Evolutionary conservation across 1,140 invertebrate species (phyloP), one percentile per base, ranked within the genome.

Genomic region (Epicauta chinensis): DNA sequence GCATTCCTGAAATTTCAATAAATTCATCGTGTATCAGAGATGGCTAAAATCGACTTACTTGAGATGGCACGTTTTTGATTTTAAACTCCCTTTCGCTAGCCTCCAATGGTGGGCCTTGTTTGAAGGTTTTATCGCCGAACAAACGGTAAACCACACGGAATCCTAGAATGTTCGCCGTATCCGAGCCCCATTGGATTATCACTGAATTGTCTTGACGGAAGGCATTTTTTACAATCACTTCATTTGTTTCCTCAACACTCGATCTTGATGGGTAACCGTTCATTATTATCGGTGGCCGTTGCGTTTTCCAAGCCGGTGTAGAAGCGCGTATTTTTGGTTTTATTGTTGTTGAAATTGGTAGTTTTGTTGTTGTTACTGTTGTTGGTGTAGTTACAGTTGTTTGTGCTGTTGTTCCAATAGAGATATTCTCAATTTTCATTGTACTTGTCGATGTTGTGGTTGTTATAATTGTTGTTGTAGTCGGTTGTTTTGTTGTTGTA

Each of bases 181-280:
- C 85, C 2, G 87, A 90, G 62, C 91, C 89, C 92, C 92, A 95
- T 62, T 91, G 86, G 44, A 95, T 91, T 36, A 91, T 87, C 1
- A 95, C 86, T 0, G 89, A 85, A 64, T 87, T 92, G 47, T 91
- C 89, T 70, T 91, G 86, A 53, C 90, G 70, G 59, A 88, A 84
- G 0, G 89, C 91, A 51, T 88, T 86, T 63, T 89, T 88, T 4
- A 93, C 84, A 38, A 91, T 77, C 1, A 92, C 88, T 67, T 92
- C 87, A 51, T 83, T 83, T 6, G 75, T 70, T 55, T 85, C 81
- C 48, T 77, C 80, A 54, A 76, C 68, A 73, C 81, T 66, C 58
- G 75, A 73, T 68, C 83, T 69, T 59, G 76, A 73, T 1, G 84
- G 83, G 61, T 80, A 84, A 31, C 81, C 83, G 37, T 80, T 83